Conservation (phyloP, 2,888 invertebrate species). For the Mechanitis messenoides region DNA sequence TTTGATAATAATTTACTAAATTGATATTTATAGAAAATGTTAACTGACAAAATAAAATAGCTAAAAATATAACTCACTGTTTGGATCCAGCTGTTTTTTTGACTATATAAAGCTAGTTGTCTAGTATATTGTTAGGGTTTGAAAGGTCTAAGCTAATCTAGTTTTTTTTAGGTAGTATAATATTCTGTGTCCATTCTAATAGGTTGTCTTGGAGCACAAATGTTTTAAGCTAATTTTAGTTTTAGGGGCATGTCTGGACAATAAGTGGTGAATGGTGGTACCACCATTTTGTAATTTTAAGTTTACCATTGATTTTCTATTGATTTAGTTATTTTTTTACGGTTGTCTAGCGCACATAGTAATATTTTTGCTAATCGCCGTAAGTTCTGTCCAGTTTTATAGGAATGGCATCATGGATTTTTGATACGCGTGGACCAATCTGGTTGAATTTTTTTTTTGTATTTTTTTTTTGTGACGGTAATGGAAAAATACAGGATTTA, state of each 20-base stretch:
- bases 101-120: conserved; percentile 72
- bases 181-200: conserved; percentile 42
- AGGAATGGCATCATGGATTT: conserved; percentile 73
- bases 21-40: conserved; percentile 58
- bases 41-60: conserved; percentile 42
- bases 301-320: conserved; percentile 49
- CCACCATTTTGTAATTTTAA: neutral
- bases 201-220: conserved; percentile 49
- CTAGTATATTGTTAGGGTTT: conserved; percentile 40
- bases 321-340: conserved; percentile 26
- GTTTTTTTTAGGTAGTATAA: conserved; percentile 49
- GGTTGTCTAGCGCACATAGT: conserved; percentile 63
- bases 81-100: conserved; percentile 59
- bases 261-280: conserved; percentile 61
- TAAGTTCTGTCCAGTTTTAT: conserved; percentile 59
- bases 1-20: conserved; percentile 75
- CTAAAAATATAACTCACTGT: conserved; percentile 50
- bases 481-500: conserved; percentile 67
- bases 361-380: conserved; percentile 73
- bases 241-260: conserved; percentile 67
- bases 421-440: conserved; percentile 63
- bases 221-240: conserved; percentile 54
- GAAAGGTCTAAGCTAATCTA: conserved; percentile 51
- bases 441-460: conserved; percentile 57
- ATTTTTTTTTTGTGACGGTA: conserved; percentile 43